Evolutionary conservation across 2,113 vertebrate genomes (phyloP).

Genomic region (Naja naja): DNA sequence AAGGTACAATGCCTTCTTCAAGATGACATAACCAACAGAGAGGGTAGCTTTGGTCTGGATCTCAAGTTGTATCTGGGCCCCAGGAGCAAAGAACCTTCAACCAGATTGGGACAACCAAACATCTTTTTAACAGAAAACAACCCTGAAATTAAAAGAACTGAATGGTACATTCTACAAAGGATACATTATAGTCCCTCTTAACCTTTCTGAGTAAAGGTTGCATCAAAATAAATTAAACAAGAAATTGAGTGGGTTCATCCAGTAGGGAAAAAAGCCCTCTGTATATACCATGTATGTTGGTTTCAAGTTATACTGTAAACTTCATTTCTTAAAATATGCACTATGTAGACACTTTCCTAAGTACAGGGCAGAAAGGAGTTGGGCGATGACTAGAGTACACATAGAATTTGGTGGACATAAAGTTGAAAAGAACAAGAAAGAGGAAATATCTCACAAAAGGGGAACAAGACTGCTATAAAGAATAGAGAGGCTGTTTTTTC

Average conservation of each 20-base stretch:
- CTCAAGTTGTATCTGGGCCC: neutral
- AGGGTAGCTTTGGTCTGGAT: neutral
- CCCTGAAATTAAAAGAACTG: neutral
- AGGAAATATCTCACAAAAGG: neutral
- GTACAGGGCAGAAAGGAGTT: neutral
- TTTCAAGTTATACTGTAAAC: neutral
- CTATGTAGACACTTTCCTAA: neutral
- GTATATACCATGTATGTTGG: neutral
- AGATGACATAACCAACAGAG: neutral
- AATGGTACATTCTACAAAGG: neutral
- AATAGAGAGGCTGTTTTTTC: neutral
- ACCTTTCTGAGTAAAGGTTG: neutral
- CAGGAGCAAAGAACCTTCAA: too few species aligned
- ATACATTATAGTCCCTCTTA: neutral
- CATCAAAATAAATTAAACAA: neutral
- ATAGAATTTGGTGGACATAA: too few species aligned
- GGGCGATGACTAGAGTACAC: neutral
- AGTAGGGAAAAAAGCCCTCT: neutral
- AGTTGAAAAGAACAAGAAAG: neutral
- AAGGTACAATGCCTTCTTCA: neutral
- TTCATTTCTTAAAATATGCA: neutral
- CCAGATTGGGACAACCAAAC: neutral
- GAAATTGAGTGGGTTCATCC: neutral
- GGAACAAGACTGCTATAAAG: neutral
- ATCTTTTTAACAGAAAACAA: neutral